Conservation (phyloP, 2,113 vertebrate species). For the Seriola quinqueradiata region DNA sequence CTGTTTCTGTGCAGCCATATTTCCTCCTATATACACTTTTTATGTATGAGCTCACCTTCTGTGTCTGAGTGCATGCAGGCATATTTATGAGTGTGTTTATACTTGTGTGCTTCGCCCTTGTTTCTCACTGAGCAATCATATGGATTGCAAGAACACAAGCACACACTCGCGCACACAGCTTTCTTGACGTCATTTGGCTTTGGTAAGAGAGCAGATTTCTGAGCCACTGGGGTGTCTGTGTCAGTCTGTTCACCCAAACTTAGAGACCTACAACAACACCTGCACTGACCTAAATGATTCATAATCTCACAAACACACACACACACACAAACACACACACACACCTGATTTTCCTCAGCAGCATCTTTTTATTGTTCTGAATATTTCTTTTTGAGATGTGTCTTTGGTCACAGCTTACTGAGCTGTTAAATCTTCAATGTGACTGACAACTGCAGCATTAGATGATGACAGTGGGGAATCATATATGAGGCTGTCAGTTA, state of each 20-base stretch:
- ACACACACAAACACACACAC: background rate
- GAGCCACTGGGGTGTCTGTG: constrained; percentile 68
- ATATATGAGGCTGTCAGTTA: constrained; percentile 52
- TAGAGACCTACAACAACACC: constrained; percentile 70
- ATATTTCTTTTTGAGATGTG: constrained; percentile 31
- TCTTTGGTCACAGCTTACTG: constrained; percentile 59
- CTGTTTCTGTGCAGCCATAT: constrained; percentile 14
- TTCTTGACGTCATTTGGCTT: constrained; percentile 78
- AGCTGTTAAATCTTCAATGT: constrained; percentile 62
- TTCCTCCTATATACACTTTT: constrained; percentile 36
- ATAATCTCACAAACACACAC: constrained; percentile 22
- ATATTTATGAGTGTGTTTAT: constrained; percentile 43
- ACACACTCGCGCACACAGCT: constrained; percentile 17
- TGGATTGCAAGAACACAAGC: constrained; percentile 17
- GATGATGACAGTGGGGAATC: constrained; percentile 44
- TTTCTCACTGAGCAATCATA: constrained; percentile 50
- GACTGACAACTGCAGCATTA: constrained; percentile 57
- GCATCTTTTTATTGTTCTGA: constrained; percentile 32
- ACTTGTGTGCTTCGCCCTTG: constrained; percentile 9
- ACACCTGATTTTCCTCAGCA: constrained; percentile 21
- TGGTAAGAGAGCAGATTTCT: constrained; percentile 72
- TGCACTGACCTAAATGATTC: constrained; percentile 71
- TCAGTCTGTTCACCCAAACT: constrained; percentile 74
- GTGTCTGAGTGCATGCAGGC: constrained; percentile 43
- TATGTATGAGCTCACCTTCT: constrained; percentile 37